Evolutionary conservation across 2,113 vertebrate species (phyloP).

Genomic region (Peromyscus leucopus): DNA sequence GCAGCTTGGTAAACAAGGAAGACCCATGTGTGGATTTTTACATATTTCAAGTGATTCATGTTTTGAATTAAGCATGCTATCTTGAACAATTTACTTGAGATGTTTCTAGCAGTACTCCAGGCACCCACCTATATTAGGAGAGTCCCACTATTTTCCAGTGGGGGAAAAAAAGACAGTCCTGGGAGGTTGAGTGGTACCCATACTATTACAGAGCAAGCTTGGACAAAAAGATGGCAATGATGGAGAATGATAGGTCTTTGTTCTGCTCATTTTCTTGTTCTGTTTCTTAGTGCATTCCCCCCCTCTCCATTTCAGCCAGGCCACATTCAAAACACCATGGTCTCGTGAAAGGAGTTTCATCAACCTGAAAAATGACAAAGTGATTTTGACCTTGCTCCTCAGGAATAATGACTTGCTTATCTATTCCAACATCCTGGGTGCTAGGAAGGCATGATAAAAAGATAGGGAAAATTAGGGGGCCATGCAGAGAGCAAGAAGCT

Average conservation of each 20-base stretch:
- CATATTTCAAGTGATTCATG: neutral
- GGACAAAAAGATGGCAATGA: neutral
- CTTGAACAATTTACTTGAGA: conserved; percentile 34
- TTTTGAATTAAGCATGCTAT: conserved; percentile 41
- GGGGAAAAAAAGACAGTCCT: no score
- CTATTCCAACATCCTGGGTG: neutral
- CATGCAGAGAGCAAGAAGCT: neutral
- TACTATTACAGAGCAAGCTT: neutral
- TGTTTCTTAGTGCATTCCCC: neutral
- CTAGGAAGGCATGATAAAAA: neutral
- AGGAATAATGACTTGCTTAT: neutral
- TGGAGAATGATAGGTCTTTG: neutral
- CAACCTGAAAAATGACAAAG: neutral
- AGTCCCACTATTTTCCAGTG: neutral
- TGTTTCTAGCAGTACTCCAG: conserved; percentile 3
- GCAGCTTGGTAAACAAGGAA: conserved; percentile 50
- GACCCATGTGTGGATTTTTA: conserved; percentile 28
- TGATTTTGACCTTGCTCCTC: neutral
- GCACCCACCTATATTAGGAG: neutral
- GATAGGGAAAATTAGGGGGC: neutral
- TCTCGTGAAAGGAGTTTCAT: neutral
- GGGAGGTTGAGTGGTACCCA: neutral
- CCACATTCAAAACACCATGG: neutral
- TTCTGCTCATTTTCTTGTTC: neutral
- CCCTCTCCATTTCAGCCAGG: neutral